Percentiles rank a stretch among this genome's conserved stretches.
These are phyloP conservation scores for Saimiri boliviensis DNA, from an alignment of 2,113 vertebrate genomes.

Conservation along the genomic window DNA sequence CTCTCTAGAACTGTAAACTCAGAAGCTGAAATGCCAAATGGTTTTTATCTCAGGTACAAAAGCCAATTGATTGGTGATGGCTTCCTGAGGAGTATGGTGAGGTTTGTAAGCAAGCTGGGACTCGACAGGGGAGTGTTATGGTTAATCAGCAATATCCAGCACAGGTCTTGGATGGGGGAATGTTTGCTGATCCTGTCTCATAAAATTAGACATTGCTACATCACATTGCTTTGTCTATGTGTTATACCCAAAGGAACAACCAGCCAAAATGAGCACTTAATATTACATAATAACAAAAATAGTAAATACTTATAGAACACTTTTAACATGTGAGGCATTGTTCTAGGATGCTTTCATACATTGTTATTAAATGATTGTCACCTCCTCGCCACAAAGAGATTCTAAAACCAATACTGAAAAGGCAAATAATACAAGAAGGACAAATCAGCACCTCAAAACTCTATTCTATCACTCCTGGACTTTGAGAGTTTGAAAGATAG, in stretches of 20 bases:
- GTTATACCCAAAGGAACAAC: neutral
- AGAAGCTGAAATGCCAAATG: neutral
- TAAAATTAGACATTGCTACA: neutral
- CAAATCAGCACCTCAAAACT: neutral
- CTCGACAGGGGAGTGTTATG: neutral
- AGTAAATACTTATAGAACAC: neutral
- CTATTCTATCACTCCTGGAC: neutral
- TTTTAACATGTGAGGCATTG: neutral
- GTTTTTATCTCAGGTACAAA: neutral
- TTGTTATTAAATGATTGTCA: neutral
- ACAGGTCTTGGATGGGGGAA: neutral
- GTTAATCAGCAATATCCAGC: neutral
- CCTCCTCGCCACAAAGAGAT: neutral
- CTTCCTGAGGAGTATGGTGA: neutral
- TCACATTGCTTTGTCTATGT: neutral
- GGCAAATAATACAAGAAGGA: neutral
- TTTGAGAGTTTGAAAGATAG: neutral
- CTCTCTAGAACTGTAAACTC: neutral
- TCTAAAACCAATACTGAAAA: constrained; percentile 19
- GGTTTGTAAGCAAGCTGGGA: neutral
- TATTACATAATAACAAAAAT: neutral
- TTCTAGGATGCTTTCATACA: neutral
- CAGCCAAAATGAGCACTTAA: neutral
- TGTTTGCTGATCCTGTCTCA: neutral
- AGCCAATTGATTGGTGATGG: neutral